These are phyloP conservation scores for Micromys minutus DNA, from an alignment of 2,113 vertebrate genomes.

Conservation along the genomic window DNA sequence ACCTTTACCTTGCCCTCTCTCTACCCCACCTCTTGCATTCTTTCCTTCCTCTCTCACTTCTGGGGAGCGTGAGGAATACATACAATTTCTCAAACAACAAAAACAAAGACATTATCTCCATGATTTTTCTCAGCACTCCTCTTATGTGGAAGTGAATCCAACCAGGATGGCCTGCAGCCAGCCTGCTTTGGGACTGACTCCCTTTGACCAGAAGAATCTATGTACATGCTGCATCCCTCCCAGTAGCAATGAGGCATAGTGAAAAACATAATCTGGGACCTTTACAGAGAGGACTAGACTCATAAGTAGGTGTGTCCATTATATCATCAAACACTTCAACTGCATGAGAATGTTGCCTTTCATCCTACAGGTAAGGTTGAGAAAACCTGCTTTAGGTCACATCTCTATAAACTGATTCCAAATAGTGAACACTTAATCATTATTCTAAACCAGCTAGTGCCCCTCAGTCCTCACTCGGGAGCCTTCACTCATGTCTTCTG, in stretches of 20 bases:
- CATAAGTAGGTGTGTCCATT: neutral
- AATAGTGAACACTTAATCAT: slow-evolving; percentile 10
- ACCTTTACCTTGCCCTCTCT: neutral
- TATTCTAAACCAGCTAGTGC: neutral
- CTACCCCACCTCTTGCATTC: neutral
- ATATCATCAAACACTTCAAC: neutral
- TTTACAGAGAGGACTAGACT: neutral
- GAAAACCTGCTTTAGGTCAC: slow-evolving; percentile 8
- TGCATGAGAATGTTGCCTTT: neutral
- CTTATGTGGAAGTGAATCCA: slow-evolving; percentile 14
- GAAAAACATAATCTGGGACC: neutral
- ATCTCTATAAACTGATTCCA: slow-evolving; percentile 17
- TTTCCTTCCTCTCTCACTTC: neutral
- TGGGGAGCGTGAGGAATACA: neutral
- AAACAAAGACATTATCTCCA: neutral
- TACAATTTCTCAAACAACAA: slow-evolving; percentile 38
- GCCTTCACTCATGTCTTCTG: neutral
- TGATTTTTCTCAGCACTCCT: slow-evolving; percentile 18
- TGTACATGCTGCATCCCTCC: neutral
- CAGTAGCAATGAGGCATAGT: slow-evolving; percentile 8
- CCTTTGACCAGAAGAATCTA: slow-evolving; percentile 22
- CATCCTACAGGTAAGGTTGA: neutral
- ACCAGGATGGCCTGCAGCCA: neutral
- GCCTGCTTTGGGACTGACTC: neutral
- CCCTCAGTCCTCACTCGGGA: slow-evolving; percentile 8